Evolutionary conservation across 2,888 invertebrate species (phyloP).

Genomic region (Noctua fimbriata): DNA sequence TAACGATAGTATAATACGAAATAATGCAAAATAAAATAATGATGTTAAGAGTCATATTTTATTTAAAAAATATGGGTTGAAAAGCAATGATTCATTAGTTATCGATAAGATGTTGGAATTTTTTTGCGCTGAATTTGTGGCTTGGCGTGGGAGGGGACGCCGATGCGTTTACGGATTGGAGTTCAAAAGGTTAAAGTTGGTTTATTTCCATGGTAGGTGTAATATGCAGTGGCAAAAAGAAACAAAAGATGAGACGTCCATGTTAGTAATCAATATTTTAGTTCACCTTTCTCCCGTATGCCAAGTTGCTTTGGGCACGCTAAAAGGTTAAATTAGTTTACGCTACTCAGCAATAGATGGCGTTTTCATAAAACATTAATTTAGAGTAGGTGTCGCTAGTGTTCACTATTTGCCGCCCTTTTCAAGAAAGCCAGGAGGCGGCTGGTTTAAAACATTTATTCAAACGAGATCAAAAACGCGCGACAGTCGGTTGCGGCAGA

Average conservation of each 20-base stretch:
- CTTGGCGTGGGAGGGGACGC: no score
- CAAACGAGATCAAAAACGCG: slow-evolving; percentile 87
- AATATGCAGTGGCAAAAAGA: neutral
- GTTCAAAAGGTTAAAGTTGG: no score
- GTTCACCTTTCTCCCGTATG: neutral
- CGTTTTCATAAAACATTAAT: slow-evolving; percentile 42
- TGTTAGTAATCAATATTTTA: slow-evolving; percentile 20
- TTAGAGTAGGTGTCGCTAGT: slow-evolving; percentile 73
- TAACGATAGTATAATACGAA: no score
- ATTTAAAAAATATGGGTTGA: no score
- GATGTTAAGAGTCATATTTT: no score
- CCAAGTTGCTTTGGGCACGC: neutral
- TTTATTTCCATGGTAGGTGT: neutral
- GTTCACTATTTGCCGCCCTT: slow-evolving; percentile 67
- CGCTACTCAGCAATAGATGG: slow-evolving; percentile 78
- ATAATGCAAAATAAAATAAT: no score
- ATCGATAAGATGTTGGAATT: no score
- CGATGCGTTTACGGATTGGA: no score
- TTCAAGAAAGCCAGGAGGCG: slow-evolving; percentile 70
- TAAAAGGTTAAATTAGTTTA: neutral
- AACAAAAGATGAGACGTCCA: neutral
- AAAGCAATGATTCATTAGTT: no score
- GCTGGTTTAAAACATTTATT: slow-evolving; percentile 85
- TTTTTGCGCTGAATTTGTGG: no score
- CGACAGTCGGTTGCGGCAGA: slow-evolving; percentile 78